These are phyloP conservation scores for Rhombomys opimus DNA, from an alignment of 2,113 vertebrate genomes.

Conservation along the genomic window DNA sequence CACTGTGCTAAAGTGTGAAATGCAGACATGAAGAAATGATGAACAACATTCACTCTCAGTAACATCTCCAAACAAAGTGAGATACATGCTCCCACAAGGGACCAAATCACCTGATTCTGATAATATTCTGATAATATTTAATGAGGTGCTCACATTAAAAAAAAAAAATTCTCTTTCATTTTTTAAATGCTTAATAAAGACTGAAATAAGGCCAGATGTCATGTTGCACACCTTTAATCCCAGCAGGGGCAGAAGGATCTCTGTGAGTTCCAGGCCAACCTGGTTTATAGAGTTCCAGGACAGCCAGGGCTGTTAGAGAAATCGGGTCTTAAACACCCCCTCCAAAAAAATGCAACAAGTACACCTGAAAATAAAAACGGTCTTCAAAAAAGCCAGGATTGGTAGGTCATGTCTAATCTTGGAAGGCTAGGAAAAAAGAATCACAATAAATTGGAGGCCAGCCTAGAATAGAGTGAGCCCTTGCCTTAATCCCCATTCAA, in stretches of 20 bases:
- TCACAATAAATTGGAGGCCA: neutral
- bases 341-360: neutral
- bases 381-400: neutral
- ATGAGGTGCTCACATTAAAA: neutral
- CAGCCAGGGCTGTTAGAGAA: neutral
- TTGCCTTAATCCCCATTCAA: too few relatives aligned
- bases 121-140: conserved; percentile 17
- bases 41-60: neutral
- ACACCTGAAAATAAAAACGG: neutral
- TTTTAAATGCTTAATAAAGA: conserved; percentile 47
- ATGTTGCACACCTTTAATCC: neutral
- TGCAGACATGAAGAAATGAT: neutral
- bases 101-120: conserved; percentile 6
- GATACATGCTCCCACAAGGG: conserved; percentile 5
- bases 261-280: neutral
- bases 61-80: conserved; percentile 16
- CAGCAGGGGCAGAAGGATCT: neutral
- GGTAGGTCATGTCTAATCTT: neutral
- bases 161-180: neutral
- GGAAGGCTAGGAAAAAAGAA: neutral
- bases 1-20: conserved; percentile 57
- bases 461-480: neutral
- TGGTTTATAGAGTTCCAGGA: neutral
- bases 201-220: neutral
- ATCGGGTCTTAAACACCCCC: neutral